Percentiles rank a stretch among this genome's conserved stretches.
phyloP scores from a whole-genome alignment of 2,113 vertebrate species.

The Egretta garzetta region DNA sequence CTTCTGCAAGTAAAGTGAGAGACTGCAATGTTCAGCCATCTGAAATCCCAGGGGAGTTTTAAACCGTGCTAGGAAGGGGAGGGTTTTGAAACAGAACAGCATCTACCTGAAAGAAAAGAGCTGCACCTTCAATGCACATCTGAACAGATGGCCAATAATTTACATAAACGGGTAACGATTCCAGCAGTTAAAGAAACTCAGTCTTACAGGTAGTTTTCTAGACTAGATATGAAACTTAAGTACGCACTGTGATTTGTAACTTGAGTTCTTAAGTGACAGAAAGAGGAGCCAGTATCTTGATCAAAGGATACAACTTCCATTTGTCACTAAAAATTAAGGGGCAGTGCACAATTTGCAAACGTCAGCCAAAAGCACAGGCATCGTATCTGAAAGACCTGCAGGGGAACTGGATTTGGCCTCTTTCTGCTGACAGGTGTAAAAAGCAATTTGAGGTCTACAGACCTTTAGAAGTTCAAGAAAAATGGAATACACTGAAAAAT shows the following conservation, averaged over 20 bases:
- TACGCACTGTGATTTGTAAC: background rate
- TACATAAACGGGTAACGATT: background rate
- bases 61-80: background rate
- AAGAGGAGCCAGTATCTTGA: background rate
- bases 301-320: background rate
- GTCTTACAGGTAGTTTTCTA: background rate
- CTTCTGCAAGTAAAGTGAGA: background rate
- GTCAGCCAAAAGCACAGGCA: background rate
- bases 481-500: background rate
- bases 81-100: background rate
- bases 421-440: background rate
- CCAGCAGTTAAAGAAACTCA: background rate
- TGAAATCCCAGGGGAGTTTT: background rate
- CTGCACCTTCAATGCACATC: background rate
- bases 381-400: background rate
- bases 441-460: background rate
- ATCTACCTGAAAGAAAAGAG: background rate
- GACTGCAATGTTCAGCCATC: background rate
- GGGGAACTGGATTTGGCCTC: background rate
- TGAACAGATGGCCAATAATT: background rate
- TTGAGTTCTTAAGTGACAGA: background rate
- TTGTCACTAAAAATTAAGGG: background rate
- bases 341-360: background rate
- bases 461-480: background rate
- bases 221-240: background rate